Evolutionary conservation across 2,113 vertebrate species (phyloP), one percentile per base, ranked within the genome.

Genomic region (Pelmatolapia mariae): DNA sequence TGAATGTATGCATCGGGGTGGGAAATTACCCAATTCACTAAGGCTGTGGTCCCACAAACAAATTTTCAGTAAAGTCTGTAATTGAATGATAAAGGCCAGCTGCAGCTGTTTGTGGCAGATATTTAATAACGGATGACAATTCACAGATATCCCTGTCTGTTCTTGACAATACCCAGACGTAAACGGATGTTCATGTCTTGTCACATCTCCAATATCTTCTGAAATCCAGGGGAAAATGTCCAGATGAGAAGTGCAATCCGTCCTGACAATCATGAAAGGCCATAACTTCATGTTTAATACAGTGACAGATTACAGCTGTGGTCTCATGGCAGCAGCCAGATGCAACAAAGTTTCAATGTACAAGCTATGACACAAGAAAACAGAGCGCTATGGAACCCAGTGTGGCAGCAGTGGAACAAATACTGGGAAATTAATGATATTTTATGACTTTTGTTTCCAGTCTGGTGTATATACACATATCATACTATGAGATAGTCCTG

Each of bases 171-270:
- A 78, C 18, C 10, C 91, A 89, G 89, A 92, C 82, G 82, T 89
- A 43, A 93, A 80, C 15, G 31, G 82, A 92, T 73, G 87, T 15
- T 45, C 52, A 45, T 57, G 89, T 87, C 86, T 85, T 83, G 92
- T 91, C 89, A 94, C 89, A 93, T 95, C 89, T 87, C 86, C 91
- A 59, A 92, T 94, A 93, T 87, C 86, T 86, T 80, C 73, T 61
- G 61, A 87, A 81, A 61, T 57, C 81, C 82, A 18, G 83, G 81
- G 87, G 43, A 89, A 82, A 61, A 87, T 61, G 76, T 89, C 88
- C 84, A 83, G 90, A 91, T 76, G 68, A 82, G 50, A 36, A 59
- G 78, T 71, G 91, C 80, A 80, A 90, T 87, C 86, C 29, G 52
- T 54, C 78, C 50, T 19, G 82, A 85, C 86, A 71, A 71, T 87